Evolutionary conservation across 2,888 invertebrate genomes (phyloP).

Genomic region (Plemyria rubiginata): DNA sequence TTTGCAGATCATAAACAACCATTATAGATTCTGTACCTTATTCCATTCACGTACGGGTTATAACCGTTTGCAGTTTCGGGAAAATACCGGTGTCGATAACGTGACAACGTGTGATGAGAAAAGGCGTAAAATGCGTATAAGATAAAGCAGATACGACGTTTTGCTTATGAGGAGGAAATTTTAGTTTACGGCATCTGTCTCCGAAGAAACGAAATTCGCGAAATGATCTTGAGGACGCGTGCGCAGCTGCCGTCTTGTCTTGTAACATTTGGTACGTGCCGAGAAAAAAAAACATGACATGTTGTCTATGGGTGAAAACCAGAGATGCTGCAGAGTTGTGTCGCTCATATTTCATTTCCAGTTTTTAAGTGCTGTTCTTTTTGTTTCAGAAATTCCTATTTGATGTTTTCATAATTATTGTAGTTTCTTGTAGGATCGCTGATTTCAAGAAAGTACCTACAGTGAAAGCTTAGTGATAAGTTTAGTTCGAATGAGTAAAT

Average conservation of each 20-base stretch:
- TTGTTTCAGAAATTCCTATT: constrained; percentile 6
- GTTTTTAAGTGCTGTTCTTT: constrained; percentile 25
- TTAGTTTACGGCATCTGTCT: constrained; percentile 58
- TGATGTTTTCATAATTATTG: background rate
- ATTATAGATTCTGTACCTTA: constrained; percentile 24
- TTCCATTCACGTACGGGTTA: constrained; percentile 1
- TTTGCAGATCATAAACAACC: constrained; percentile 28
- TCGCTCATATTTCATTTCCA: constrained; percentile 30
- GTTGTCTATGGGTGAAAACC: constrained; percentile 50
- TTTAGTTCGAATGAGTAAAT: too few relatives aligned
- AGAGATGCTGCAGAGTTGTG: constrained; percentile 33
- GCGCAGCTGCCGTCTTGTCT: constrained; percentile 65
- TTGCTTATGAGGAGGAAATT: constrained; percentile 36
- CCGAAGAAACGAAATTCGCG: constrained; percentile 71
- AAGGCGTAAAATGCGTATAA: constrained; percentile 34
- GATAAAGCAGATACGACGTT: constrained; percentile 45
- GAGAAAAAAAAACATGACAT: constrained; percentile 56
- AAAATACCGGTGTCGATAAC: constrained; percentile 24
- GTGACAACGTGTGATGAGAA: constrained; percentile 20
- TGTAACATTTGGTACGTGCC: constrained; percentile 80
- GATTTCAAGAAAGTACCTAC: background rate
- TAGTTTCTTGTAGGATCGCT: background rate
- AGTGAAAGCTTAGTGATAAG: too few relatives aligned
- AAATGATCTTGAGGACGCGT: constrained; percentile 62
- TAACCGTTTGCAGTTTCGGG: constrained; percentile 16